These are phyloP conservation scores for Pomatorhinus ruficollis DNA, from an alignment of 2,113 vertebrate genomes.

Conservation along the genomic window DNA sequence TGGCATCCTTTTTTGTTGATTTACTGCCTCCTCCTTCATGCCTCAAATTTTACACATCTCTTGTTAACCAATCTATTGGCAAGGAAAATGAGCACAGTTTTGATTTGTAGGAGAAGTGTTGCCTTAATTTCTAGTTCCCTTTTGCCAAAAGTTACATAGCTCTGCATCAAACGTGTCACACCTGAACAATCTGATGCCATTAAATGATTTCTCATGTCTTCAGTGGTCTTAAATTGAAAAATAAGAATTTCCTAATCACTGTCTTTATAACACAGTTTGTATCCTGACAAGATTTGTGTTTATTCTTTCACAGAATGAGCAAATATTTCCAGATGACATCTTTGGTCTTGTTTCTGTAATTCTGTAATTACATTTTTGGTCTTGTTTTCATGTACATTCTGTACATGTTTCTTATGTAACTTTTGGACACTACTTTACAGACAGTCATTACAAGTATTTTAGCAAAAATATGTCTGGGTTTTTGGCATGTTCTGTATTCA, in stretches of 20 bases:
- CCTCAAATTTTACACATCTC: background rate
- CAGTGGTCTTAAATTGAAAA: slow-evolving; percentile 3
- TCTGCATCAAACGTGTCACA: slow-evolving; percentile 10
- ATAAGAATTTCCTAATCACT: slow-evolving; percentile 19
- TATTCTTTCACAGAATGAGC: background rate
- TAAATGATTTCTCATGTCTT: slow-evolving; percentile 41
- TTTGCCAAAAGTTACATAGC: background rate
- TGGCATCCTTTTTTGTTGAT: slow-evolving; percentile 36
- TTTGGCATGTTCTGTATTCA: background rate
- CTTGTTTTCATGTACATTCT: too few species aligned
- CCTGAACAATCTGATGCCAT: background rate
- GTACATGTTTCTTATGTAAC: background rate
- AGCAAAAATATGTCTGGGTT: background rate
- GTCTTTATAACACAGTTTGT: background rate
- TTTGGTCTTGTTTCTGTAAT: background rate
- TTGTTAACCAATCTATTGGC: background rate
- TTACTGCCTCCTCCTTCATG: background rate
- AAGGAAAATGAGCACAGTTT: background rate
- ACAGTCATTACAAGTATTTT: background rate
- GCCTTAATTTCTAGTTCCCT: slow-evolving; percentile 26
- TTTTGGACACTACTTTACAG: background rate
- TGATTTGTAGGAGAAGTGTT: slow-evolving; percentile 25
- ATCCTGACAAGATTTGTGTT: background rate
- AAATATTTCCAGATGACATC: background rate
- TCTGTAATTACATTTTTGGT: too few species aligned